phyloP scores from a whole-genome alignment of 1,140 invertebrate genomes.

The Glossosoma conforme region DNA sequence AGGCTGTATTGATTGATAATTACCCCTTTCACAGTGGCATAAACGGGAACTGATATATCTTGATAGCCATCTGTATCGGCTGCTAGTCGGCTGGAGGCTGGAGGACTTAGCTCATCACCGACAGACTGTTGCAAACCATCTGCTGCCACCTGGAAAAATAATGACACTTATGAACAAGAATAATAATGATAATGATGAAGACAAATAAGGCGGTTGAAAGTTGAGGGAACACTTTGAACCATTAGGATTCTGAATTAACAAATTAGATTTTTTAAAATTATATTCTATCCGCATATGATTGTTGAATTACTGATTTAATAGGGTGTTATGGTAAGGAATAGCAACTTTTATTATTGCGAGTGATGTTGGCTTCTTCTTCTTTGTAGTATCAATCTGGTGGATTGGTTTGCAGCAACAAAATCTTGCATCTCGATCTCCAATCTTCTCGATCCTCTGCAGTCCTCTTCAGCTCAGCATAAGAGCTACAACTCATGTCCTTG shows the following conservation, averaged over 20 bases:
- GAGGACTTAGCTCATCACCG: conserved; percentile 44
- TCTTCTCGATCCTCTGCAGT: no score
- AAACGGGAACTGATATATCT: conserved; percentile 88
- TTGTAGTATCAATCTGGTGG: no score
- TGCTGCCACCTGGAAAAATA: conserved; percentile 63
- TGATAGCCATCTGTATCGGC: conserved; percentile 63
- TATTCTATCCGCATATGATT: no score
- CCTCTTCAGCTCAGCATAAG: no score
- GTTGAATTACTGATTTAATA: no score
- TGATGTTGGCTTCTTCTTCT: no score
- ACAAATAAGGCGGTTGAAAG: neutral
- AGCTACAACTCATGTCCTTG: no score
- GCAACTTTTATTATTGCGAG: no score
- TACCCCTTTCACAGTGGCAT: conserved; percentile 92
- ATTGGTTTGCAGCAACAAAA: no score
- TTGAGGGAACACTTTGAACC: neutral
- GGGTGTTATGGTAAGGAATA: no score
- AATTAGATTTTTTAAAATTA: neutral
- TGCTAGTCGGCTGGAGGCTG: conserved; percentile 40
- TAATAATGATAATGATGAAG: neutral
- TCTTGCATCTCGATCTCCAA: no score
- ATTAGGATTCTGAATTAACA: neutral
- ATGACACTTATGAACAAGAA: no score
- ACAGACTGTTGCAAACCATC: conserved; percentile 66
- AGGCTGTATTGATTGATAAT: conserved; percentile 33